A percentile compares a stretch with the other conserved stretches of the same genome.
Evolutionary conservation across 2,888 invertebrate genomes (phyloP).

Genomic region (Andrena chrysosceles): DNA sequence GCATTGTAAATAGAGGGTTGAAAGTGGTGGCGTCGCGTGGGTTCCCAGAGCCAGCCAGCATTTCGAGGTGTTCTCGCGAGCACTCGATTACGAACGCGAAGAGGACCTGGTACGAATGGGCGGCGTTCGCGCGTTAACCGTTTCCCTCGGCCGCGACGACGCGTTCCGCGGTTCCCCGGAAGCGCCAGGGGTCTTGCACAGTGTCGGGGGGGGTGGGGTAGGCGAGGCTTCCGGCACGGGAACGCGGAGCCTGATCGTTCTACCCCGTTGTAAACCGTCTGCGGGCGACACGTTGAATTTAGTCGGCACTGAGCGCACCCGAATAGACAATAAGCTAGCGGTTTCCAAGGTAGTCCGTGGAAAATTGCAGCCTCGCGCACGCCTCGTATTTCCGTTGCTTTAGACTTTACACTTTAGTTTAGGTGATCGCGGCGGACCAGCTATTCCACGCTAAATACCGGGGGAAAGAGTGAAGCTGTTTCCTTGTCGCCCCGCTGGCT

Average conservation of each 20-base stretch:
- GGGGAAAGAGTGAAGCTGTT: constrained; percentile 6
- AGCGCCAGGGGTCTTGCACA: not conserved
- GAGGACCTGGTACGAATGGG: constrained; percentile 47
- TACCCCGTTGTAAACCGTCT: constrained; percentile 58
- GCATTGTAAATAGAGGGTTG: constrained; percentile 74
- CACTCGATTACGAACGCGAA: constrained; percentile 71
- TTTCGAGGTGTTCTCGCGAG: constrained; percentile 62
- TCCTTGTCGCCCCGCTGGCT: not conserved
- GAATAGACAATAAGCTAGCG: constrained; percentile 63
- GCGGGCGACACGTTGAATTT: constrained; percentile 66
- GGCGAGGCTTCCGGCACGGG: constrained; percentile 17
- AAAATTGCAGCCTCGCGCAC: constrained; percentile 49
- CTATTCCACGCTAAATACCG: constrained; percentile 24
- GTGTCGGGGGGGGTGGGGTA: constrained; percentile 5
- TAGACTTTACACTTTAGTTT: constrained; percentile 1
- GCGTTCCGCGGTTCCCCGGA: constrained; percentile 72
- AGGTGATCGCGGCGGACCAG: constrained; percentile 48
- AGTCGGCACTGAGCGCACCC: constrained; percentile 48
- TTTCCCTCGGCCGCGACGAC: constrained; percentile 39
- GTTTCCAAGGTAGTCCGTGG: constrained; percentile 29
- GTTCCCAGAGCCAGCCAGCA: constrained; percentile 4
- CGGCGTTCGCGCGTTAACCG: constrained; percentile 36
- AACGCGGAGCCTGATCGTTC: constrained; percentile 56
- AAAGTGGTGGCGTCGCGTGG: constrained; percentile 20
- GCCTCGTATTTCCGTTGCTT: constrained; percentile 52